Evolutionary conservation across 2,113 vertebrate species (phyloP).

Genomic region (Percopsis transmontana): DNA sequence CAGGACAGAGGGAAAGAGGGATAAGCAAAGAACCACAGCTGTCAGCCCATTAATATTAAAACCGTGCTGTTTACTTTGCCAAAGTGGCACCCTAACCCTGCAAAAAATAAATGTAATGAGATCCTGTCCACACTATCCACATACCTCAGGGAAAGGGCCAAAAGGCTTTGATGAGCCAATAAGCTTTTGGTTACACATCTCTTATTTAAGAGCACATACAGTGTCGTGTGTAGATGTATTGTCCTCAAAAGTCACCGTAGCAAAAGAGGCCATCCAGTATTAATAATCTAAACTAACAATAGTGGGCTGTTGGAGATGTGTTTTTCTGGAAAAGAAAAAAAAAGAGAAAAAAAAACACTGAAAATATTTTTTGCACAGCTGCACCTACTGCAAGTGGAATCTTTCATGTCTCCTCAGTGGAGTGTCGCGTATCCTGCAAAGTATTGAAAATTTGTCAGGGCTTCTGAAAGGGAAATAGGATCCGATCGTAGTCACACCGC

Average conservation of each 20-base stretch:
- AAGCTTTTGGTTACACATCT: constrained; percentile 52
- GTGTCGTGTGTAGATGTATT: constrained; percentile 6
- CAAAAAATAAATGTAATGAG: constrained; percentile 59
- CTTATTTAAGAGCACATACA: constrained; percentile 26
- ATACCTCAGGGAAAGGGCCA: neutral
- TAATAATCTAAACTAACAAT: neutral
- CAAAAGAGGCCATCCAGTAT: neutral
- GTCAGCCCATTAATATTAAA: constrained; percentile 55
- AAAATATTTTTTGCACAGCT: constrained; percentile 30
- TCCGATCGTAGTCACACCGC: constrained; percentile 49
- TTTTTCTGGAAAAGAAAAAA: neutral
- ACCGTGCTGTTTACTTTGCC: constrained; percentile 51
- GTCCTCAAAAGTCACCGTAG: neutral
- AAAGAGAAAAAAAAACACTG: too few relatives aligned
- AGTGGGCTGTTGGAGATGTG: neutral
- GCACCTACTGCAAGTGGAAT: constrained; percentile 16
- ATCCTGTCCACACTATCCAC: constrained; percentile 60
- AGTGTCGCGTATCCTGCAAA: constrained; percentile 24
- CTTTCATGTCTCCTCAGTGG: constrained; percentile 30
- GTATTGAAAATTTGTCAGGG: constrained; percentile 55
- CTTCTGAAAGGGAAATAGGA: constrained; percentile 60
- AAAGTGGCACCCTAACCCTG: constrained; percentile 47
- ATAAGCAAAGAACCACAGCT: constrained; percentile 35
- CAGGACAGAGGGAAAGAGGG: constrained; percentile 36
- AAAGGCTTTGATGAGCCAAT: constrained; percentile 47